Evolutionary conservation across 2,888 invertebrate species (phyloP), one percentile per base, ranked within the genome.

Genomic region (Megalurothrips usitatus): DNA sequence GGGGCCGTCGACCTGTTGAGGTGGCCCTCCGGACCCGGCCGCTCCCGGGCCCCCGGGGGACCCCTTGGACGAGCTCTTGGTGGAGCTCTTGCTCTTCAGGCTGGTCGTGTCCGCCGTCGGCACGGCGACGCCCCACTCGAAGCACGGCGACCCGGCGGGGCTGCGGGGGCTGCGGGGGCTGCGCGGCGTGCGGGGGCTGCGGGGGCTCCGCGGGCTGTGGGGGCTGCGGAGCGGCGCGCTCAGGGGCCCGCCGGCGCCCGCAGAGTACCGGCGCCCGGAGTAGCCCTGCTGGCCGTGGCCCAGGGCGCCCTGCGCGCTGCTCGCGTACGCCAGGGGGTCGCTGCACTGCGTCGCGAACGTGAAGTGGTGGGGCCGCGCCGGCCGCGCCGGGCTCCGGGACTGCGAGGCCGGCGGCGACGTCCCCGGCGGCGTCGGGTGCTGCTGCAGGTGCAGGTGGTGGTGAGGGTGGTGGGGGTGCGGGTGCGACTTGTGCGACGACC

Each of bases 281-380:
- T 26, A 75, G 68, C 68, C 12, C 2, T 52, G 52, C 52, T 11
- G n/a, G n/a, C n/a, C 58, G 52, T 52, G 58, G 14, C 58, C 17
- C 12, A 12, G 68, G 12, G 68, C 23, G 10, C 23, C 23, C 68
- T 23, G n/a, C 68, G 68, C 68, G 68, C 23, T 26, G 68, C 23
- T 12, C 26, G 68, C 68, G 68, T 75, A 75, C 68, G 68, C 68
- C 68, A 75, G 68, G 1, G 68, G 68, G 68, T 75, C 68, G 68
- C 68, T 75, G 68, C 23, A 75, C 68, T 75, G 68, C 68, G 68
- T 75, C 68, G 68, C 68, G 68, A 75, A 75, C 23, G 68, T 75
- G 68, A 75, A 75, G 68, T 75, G 68, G 68, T 75, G 68, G 11
- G 68, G 68, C 23, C 68, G 68, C 68, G 68, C 68, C 23, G 68